These are phyloP conservation scores for Callithrix jacchus DNA, from an alignment of 2,113 vertebrate species.

Conservation along the genomic window DNA sequence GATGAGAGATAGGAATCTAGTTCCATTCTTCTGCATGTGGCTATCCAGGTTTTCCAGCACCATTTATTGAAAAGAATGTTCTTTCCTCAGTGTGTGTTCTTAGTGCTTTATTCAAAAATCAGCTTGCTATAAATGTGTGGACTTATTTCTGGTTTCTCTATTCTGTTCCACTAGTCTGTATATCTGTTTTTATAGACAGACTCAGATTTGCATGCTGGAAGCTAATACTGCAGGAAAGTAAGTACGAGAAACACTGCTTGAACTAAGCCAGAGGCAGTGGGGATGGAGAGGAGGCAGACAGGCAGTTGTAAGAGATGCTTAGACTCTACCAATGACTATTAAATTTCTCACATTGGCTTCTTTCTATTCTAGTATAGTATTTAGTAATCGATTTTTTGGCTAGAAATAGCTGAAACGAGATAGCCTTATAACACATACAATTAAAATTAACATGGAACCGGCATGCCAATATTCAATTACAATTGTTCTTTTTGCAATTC, in stretches of 20 bases:
- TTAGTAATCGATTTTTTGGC: not conserved
- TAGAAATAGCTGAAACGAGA: not conserved
- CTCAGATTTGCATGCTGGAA: not conserved
- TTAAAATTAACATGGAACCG: constrained; percentile 19
- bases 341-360: not conserved
- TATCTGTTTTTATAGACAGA: not conserved
- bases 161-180: not conserved
- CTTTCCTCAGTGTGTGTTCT: not conserved
- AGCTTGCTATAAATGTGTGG: not conserved
- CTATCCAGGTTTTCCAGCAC: not conserved
- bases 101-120: not conserved
- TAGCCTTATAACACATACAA: not conserved
- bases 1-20: not conserved
- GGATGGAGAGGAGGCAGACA: not conserved
- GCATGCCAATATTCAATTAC: not conserved
- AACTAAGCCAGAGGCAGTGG: not conserved
- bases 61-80: not conserved
- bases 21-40: not conserved
- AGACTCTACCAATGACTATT: not conserved
- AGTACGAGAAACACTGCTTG: not conserved
- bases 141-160: not conserved
- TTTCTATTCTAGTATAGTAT: not conserved
- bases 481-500: not conserved
- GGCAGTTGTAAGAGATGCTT: not conserved
- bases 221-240: not conserved